Conservation (phyloP, 2,797 vertebrate genomes). For the Oreochromis mossambicus region DNA sequence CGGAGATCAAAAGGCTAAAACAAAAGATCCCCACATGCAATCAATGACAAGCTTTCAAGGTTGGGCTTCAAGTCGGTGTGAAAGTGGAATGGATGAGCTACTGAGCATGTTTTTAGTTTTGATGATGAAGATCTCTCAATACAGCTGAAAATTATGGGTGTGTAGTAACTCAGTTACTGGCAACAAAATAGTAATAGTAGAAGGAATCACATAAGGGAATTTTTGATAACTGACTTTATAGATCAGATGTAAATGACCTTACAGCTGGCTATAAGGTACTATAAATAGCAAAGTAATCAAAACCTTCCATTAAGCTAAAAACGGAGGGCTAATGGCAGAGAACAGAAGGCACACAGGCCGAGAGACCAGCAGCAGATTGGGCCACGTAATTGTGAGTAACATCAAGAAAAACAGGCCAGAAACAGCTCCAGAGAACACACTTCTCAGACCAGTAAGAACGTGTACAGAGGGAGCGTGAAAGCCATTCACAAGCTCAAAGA, state of each 20-base stretch:
- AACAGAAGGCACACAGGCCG: not conserved
- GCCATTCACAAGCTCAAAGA: not conserved
- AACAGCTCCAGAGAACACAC: not conserved
- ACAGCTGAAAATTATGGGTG: not conserved
- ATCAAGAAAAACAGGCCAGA: not conserved
- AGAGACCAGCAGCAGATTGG: not conserved
- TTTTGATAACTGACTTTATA: not conserved
- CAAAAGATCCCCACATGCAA: not conserved
- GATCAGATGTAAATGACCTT: not conserved
- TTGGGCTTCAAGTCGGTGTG: not conserved
- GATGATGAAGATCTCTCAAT: not conserved
- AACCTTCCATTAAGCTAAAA: not conserved
- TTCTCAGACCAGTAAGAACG: not conserved
- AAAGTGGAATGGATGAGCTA: not conserved
- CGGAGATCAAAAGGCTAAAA: not conserved
- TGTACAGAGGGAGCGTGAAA: not conserved
- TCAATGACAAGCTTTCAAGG: not conserved
- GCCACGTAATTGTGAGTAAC: not conserved
- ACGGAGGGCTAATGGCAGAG: not conserved
- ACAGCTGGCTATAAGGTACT: not conserved
- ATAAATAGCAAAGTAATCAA: not conserved
- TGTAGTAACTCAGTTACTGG: not conserved
- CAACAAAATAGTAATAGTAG: not conserved
- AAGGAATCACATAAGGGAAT: not conserved
- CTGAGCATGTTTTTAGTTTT: not conserved